Evolutionary conservation across 2,888 invertebrate genomes (phyloP).

Genomic region (Boloria selene): DNA sequence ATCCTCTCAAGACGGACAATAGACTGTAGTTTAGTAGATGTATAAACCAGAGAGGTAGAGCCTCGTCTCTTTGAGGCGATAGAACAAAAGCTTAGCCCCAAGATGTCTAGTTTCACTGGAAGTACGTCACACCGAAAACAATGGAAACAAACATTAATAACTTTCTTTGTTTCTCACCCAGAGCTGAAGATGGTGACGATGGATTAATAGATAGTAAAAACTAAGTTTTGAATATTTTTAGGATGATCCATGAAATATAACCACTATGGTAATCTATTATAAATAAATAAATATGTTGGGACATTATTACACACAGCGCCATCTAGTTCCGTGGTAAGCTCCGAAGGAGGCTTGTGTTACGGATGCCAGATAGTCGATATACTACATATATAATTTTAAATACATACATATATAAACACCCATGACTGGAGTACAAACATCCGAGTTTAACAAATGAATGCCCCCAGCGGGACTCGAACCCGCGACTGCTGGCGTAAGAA

Average conservation of each 20-base stretch:
- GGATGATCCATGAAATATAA: neutral
- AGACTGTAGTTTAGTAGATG: conserved; percentile 67
- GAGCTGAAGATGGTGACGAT: conserved; percentile 43
- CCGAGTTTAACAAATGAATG: too few species aligned
- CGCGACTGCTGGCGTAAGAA: too few species aligned
- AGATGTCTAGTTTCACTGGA: conserved; percentile 52
- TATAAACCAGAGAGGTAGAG: conserved; percentile 53
- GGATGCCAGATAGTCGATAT: too few species aligned
- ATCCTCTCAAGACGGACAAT: conserved; percentile 65
- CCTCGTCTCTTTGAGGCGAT: conserved; percentile 44
- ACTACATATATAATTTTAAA: too few species aligned
- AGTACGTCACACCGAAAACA: conserved; percentile 67
- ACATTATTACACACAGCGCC: too few species aligned
- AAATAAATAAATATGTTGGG: too few species aligned
- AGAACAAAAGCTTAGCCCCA: conserved; percentile 38
- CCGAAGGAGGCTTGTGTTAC: too few species aligned
- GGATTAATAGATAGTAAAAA: conserved; percentile 50
- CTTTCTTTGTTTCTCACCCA: conserved; percentile 70
- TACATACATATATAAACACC: too few species aligned
- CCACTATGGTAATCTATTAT: too few species aligned
- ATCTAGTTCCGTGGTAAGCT: too few species aligned
- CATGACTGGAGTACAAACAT: too few species aligned
- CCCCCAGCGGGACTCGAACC: too few species aligned
- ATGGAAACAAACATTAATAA: conserved; percentile 77
- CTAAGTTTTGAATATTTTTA: conserved; percentile 1